Evolutionary conservation across 2,888 invertebrate genomes (phyloP).

Genomic region (Nymphalis urticae): DNA sequence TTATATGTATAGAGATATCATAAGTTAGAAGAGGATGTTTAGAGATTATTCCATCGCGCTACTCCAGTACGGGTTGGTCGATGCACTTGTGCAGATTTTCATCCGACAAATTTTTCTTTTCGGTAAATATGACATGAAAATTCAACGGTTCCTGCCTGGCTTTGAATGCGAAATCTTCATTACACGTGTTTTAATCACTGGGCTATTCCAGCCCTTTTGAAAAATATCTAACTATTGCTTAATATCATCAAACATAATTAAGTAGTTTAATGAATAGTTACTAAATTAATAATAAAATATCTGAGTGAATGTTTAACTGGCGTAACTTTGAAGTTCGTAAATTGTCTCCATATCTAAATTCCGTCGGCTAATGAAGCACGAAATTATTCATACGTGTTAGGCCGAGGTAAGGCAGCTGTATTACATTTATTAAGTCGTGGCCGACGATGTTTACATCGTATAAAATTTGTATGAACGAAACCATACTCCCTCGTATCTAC

Average conservation of each 20-base stretch:
- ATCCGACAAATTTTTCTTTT: no score
- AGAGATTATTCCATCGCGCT: no score
- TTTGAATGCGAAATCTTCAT: no score
- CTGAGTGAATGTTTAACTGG: slow-evolving; percentile 18
- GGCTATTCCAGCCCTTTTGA: no score
- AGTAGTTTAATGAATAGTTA: not conserved
- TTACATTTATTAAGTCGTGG: slow-evolving; percentile 27
- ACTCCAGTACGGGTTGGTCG: no score
- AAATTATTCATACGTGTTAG: slow-evolving; percentile 29
- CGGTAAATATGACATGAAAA: no score
- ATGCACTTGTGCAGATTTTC: no score
- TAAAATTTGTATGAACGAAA: slow-evolving; percentile 17
- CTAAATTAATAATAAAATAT: not conserved
- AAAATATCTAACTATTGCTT: no score
- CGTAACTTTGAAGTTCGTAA: slow-evolving; percentile 16
- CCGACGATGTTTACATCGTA: slow-evolving; percentile 12
- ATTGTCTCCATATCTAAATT: slow-evolving; percentile 24
- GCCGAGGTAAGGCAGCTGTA: slow-evolving; percentile 11
- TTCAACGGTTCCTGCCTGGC: no score
- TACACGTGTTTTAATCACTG: no score
- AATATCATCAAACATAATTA: not conserved
- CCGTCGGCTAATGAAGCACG: slow-evolving; percentile 21
- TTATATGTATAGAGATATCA: no score
- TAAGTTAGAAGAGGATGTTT: no score
- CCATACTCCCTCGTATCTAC: not conserved